Evolutionary conservation across 2,113 vertebrate genomes (phyloP).

Genomic region (Ardeotis arabs): DNA sequence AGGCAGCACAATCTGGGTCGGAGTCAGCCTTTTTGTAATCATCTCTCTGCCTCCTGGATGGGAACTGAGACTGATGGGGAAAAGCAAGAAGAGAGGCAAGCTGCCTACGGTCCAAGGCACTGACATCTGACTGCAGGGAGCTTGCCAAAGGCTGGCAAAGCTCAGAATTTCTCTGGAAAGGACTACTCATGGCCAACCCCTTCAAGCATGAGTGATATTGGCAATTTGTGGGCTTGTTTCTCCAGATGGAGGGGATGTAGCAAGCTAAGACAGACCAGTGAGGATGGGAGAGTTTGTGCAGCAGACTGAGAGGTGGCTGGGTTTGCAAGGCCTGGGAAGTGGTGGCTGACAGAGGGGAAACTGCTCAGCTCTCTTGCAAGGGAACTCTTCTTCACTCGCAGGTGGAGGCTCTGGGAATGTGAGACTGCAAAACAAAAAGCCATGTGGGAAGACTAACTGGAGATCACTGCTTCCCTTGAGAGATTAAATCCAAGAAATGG

Average conservation of each 20-base stretch:
- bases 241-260: background rate
- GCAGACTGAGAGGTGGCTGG: background rate
- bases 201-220: background rate
- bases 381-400: background rate
- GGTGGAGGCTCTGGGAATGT: background rate
- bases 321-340: background rate
- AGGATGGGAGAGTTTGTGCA: background rate
- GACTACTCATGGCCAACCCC: accelerated
- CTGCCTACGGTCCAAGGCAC: accelerated
- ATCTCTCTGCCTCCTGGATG: background rate
- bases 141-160: background rate
- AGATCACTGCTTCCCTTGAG: background rate
- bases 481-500: background rate
- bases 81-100: background rate
- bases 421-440: background rate
- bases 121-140: accelerated
- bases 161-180: background rate
- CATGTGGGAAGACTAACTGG: background rate
- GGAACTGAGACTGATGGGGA: background rate
- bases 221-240: background rate
- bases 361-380: background rate
- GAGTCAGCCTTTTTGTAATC: background rate
- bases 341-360: background rate
- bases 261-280: background rate
- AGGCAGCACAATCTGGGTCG: background rate